These are phyloP conservation scores for Lacerta bilineata DNA, from an alignment of 2,797 vertebrate genomes.

Conservation along the genomic window DNA sequence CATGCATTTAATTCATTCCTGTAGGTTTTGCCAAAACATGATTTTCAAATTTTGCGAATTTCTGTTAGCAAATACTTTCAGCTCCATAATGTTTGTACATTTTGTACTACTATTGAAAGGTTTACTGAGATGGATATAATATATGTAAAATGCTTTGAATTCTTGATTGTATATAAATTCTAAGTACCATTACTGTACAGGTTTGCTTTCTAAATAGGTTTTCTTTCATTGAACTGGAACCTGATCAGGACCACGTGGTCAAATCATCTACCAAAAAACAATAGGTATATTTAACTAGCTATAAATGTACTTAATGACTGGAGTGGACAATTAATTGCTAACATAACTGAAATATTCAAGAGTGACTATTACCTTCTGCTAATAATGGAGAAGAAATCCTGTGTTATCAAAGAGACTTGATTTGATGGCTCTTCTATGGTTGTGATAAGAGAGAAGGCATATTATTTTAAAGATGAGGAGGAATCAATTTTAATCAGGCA, in stretches of 20 bases:
- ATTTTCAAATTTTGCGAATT: constrained; percentile 29
- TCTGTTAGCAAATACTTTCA: neutral
- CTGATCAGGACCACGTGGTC: neutral
- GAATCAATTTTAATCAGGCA: neutral
- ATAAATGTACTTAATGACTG: constrained; percentile 21
- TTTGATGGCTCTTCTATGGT: constrained; percentile 11
- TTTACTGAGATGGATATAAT: neutral
- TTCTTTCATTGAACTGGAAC: neutral
- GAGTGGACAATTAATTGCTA: neutral
- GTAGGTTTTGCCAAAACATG: constrained; percentile 9
- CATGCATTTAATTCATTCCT: neutral
- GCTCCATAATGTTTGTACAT: neutral
- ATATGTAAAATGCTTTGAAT: neutral
- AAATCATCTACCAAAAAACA: neutral
- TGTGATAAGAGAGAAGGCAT: neutral
- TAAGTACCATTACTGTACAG: neutral
- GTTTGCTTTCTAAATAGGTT: neutral
- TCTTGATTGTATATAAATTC: neutral
- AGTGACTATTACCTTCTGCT: constrained; percentile 24
- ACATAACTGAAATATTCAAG: constrained; percentile 19
- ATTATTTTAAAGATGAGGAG: neutral
- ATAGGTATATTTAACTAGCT: neutral
- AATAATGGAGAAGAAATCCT: constrained; percentile 28
- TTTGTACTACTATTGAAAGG: neutral
- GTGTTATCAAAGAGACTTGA: constrained; percentile 29